Evolutionary conservation across 2,113 vertebrate genomes (phyloP), one percentile per base, ranked within the genome.

Genomic region (Oriolus oriolus): DNA sequence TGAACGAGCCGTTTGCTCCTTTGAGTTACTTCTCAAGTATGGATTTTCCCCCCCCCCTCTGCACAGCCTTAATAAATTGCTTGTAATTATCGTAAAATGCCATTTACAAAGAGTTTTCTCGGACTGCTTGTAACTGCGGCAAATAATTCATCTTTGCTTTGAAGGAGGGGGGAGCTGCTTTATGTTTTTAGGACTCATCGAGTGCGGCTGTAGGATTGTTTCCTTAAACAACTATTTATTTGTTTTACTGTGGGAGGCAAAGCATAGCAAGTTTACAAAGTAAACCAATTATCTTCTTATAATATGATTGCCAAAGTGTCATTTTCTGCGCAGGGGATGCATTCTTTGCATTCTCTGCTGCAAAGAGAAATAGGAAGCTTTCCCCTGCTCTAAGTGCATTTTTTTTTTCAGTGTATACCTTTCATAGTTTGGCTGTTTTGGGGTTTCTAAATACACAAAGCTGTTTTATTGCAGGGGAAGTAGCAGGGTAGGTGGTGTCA

Each of bases 71-170:
- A 90, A 84, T 84, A 83, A 90, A 96, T 93, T 83, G 78, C 94
- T 95, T 95, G 95, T 97, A 97, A 97, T 96, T 96, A 87, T 97
- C 26, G 1, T 97, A 97, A 97, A 97, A 97, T 98, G 79, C 93
- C 93, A 90, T 98, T 97, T 96, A 96, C 94, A 96, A 96, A 96
- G 95, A 95, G 94, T 97, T 97, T 94, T 68, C 96, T 96, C 24
- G 16, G 80, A 2, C 92, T 90, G 96, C 92, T 95, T 84, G 74
- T 97, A 97, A 91, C 73, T 75, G 87, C 89, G 83, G 94, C 82
- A 96, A 96, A 93, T 93, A 95, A 97, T 90, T 97, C 92, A 63
- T 93, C 64, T 93, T 81, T 57, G 88, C 92, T 96, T 86, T 77
- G 82, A 44, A 90, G 44, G 79, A 70, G 52, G 76, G 79, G 92